Conservation (phyloP, 2,797 vertebrate genomes). For the Sebastes diaconus region DNA sequence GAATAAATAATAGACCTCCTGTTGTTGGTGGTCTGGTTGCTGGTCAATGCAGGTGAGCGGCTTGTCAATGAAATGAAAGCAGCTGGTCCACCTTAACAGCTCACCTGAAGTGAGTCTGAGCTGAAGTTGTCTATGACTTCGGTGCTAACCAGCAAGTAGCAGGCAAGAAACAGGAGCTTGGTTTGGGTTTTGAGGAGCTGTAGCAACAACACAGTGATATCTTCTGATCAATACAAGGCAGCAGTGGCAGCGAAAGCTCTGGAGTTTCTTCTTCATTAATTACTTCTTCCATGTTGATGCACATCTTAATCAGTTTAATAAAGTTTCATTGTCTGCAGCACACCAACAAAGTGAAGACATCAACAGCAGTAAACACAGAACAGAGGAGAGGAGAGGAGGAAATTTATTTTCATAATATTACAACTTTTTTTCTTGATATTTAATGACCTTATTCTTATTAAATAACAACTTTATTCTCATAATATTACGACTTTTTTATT, state of each 20-base stretch:
- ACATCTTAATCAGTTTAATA: constrained; percentile 32
- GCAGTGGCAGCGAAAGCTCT: neutral
- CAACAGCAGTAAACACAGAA: neutral
- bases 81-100: no score
- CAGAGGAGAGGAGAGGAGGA: neutral
- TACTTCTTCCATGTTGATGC: constrained; percentile 2
- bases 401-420: no score
- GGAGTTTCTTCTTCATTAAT: constrained; percentile 9
- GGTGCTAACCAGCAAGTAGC: no score
- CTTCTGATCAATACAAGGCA: neutral
- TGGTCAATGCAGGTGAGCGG: no score
- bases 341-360: constrained; percentile 13
- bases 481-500: no score
- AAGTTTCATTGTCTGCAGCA: constrained; percentile 33
- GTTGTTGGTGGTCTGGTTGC: no score
- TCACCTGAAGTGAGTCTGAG: no score
- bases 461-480: fast-evolving
- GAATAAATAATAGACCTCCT: no score
- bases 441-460: fast-evolving
- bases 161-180: fast-evolving
- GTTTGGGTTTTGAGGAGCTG: no score
- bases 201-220: neutral
- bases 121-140: fast-evolving
- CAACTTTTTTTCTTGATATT: no score
- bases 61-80: no score